These are phyloP conservation scores for Harpagoxenus sublaevis DNA, from an alignment of 2,888 invertebrate genomes.

Conservation along the genomic window DNA sequence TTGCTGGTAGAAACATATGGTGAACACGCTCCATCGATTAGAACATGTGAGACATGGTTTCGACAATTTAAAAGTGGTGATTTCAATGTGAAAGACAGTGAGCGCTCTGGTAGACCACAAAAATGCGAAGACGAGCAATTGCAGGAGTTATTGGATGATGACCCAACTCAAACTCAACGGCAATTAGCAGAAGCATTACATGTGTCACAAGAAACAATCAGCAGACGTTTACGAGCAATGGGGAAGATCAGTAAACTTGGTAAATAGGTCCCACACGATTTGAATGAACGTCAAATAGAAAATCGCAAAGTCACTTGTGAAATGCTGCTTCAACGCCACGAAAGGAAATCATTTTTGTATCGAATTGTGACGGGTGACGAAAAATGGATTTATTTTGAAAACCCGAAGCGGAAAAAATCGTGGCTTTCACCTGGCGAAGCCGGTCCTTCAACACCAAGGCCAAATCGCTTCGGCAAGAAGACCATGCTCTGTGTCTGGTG, in stretches of 20 bases:
- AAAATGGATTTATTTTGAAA: background rate
- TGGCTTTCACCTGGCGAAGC: too few species aligned
- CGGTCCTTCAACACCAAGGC: background rate
- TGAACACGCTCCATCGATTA: slow-evolving; percentile 31
- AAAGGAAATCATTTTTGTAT: slow-evolving; percentile 28
- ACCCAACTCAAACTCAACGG: slow-evolving; percentile 58
- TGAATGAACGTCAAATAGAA: slow-evolving; percentile 4
- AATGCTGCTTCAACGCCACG: slow-evolving; percentile 13
- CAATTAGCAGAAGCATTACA: slow-evolving; percentile 55
- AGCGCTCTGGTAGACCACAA: slow-evolving; percentile 18
- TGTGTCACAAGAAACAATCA: slow-evolving; percentile 66
- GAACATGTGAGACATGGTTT: slow-evolving; percentile 34
- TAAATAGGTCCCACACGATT: slow-evolving; percentile 13
- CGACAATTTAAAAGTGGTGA: slow-evolving; percentile 33
- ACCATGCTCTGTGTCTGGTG: slow-evolving; percentile 7
- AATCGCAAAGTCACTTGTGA: slow-evolving; percentile 23
- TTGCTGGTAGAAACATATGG: slow-evolving; percentile 39
- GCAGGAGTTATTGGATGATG: slow-evolving; percentile 61
- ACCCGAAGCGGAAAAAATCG: too few species aligned
- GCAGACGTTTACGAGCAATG: slow-evolving; percentile 61
- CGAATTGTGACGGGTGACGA: slow-evolving; percentile 23
- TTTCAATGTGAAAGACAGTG: slow-evolving; percentile 35
- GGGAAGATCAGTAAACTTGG: slow-evolving; percentile 10
- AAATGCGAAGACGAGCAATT: slow-evolving; percentile 37
- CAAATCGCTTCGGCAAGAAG: slow-evolving; percentile 9